A percentile compares a stretch with the other conserved stretches of the same genome.
These are phyloP conservation scores for Scartelaos histophorus DNA, from an alignment of 2,113 vertebrate genomes.

Conservation along the genomic window DNA sequence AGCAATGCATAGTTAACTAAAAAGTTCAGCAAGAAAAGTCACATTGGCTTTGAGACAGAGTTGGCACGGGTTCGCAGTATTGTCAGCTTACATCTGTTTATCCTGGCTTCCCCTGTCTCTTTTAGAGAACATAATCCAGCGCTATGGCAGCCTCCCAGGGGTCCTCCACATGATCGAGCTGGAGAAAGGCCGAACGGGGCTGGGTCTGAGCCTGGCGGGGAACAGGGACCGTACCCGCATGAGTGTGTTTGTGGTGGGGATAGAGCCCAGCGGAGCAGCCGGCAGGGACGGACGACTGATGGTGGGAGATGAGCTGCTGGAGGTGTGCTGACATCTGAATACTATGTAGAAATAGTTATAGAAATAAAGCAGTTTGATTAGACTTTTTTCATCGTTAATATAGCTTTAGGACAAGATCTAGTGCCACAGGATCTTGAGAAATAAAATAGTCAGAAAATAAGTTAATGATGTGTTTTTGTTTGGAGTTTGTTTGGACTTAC, in stretches of 20 bases:
- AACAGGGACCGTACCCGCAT: slow-evolving; percentile 94
- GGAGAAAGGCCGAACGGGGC: slow-evolving; percentile 91
- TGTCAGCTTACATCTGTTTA: slow-evolving; percentile 40
- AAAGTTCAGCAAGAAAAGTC: background rate
- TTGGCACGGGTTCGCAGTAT: background rate
- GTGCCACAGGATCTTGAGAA: no score
- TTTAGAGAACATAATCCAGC: slow-evolving; percentile 85
- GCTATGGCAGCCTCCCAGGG: slow-evolving; percentile 87
- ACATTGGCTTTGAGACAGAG: slow-evolving; percentile 4
- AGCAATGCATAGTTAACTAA: background rate
- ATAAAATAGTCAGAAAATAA: no score
- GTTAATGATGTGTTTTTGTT: no score
- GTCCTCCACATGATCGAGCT: slow-evolving; percentile 90
- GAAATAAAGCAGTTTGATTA: background rate
- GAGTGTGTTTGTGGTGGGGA: slow-evolving; percentile 97
- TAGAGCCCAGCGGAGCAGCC: slow-evolving; percentile 91
- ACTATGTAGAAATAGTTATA: background rate
- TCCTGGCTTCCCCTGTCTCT: slow-evolving; percentile 25
- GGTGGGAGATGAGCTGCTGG: slow-evolving; percentile 93
- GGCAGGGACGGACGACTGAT: slow-evolving; percentile 89
- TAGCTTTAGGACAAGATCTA: no score
- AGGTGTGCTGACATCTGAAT: slow-evolving; percentile 75
- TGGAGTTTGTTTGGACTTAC: no score
- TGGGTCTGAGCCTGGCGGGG: slow-evolving; percentile 97
- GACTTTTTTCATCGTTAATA: background rate